Evolutionary conservation across 92 coral and sea anemone genomes (phyloP).

Genomic region (Siderastrea radians): DNA sequence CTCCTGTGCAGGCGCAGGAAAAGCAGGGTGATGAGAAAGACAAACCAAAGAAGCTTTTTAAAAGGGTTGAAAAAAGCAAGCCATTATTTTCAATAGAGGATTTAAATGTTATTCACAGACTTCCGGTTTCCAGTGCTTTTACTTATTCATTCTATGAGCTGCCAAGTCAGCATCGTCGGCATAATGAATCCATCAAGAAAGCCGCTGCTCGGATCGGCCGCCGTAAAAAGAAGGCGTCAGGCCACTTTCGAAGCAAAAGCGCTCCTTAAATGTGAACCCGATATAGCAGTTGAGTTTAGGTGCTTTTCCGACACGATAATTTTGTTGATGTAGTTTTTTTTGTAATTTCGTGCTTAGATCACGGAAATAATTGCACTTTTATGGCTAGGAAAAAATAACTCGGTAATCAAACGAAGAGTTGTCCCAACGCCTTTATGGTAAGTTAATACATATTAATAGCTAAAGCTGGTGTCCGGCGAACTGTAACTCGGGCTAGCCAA

Average conservation of each 20-base stretch:
- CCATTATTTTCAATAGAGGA: conserved; percentile 16
- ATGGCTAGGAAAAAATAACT: no score
- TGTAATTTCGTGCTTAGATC: no score
- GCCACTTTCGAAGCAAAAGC: conserved; percentile 38
- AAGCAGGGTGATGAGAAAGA: not conserved
- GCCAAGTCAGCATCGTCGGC: conserved; percentile 73
- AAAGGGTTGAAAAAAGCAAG: not conserved
- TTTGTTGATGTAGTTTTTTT: no score
- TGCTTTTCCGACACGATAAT: not conserved
- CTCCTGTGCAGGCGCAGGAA: conserved; percentile 6
- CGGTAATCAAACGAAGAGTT: no score
- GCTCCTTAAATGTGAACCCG: conserved; percentile 1
- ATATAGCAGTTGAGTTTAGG: not conserved
- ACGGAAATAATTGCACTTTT: no score
- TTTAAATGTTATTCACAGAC: conserved; percentile 62
- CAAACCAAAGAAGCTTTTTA: not conserved
- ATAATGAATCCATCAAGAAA: conserved; percentile 66
- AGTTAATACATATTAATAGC: no score
- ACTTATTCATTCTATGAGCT: conserved; percentile 83
- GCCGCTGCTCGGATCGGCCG: conserved; percentile 54
- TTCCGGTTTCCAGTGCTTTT: conserved; percentile 82
- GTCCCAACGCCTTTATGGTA: no score
- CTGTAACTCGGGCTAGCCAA: no score
- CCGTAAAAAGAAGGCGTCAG: conserved; percentile 5
- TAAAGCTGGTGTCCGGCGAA: no score